Evolutionary conservation across 2,113 vertebrate species (phyloP), one percentile per base, ranked within the genome.

Genomic region (Eurystomus gularis): DNA sequence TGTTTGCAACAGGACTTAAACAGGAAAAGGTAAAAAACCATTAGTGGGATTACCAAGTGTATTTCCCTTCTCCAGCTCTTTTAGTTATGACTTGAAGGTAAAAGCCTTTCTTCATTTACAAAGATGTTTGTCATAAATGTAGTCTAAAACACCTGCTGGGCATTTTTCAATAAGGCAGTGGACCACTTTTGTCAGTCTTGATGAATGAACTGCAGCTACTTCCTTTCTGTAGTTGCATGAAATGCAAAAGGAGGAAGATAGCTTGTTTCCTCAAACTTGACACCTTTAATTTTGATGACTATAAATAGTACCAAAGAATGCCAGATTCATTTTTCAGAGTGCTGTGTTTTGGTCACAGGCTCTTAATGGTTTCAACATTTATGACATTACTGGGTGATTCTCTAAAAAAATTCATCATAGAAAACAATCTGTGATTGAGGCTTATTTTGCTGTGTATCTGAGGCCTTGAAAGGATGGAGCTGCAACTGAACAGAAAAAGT

Each of bases 251-350:
- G 65, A 95, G 69, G 57, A 79, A 96, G 91, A 92, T 23, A 92
- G n/a, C 69, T 48, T 72, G 35, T 96, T 94, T 96, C 92, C 90
- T 88, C 66, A 86, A 83, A 91, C 75, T 35, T 84, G 84, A 91
- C 81, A 87, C 31, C 48, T 98, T 95, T 82, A 86, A 94, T 95
- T 89, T 93, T 82, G 94, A 75, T 83, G 81, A 57, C 91, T 79
- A 72, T 94, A 80, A 86, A 77, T 95, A 94, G 65, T 60, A 91
- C 82, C 33, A 90, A 97, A 94, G 78, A 92, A 42, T 95, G 77
- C 55, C 79, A 90, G 88, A 79, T 49, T 93, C 8, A 80, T 85
- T 97, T 95, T 93, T 94, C 69, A 31, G 83, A 92, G 49, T 90
- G 82, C 75, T 84, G 78, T 89, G 46, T 79, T 93, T 84, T 90